Evolutionary conservation across 2,113 vertebrate species (phyloP).

Genomic region (Trogon surrucura): DNA sequence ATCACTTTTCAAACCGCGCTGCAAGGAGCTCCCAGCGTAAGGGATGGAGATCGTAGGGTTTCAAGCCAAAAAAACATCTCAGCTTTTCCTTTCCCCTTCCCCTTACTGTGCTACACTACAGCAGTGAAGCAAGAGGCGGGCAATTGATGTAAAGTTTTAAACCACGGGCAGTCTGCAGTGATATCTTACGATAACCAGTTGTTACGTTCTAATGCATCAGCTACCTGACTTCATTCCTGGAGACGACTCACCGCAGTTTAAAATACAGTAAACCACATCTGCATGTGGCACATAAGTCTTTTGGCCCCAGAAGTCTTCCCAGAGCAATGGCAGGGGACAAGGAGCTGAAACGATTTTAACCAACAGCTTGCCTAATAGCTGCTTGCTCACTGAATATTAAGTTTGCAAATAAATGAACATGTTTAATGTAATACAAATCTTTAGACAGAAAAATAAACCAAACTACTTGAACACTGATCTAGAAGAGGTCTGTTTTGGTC

Average conservation of each 20-base stretch:
- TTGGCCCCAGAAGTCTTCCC: neutral
- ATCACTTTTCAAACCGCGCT: neutral
- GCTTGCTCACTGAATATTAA: neutral
- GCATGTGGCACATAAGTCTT: neutral
- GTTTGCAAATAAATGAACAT: neutral
- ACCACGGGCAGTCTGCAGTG: neutral
- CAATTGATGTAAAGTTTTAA: neutral
- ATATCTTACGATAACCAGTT: neutral
- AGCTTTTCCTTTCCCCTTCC: neutral
- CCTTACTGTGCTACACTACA: neutral
- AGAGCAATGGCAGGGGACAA: neutral
- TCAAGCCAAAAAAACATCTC: neutral
- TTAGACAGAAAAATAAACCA: neutral
- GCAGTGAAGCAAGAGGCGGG: neutral
- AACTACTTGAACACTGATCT: neutral
- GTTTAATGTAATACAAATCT: neutral
- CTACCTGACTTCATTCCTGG: neutral
- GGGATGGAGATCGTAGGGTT: neutral
- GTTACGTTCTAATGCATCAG: neutral
- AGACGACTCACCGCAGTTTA: neutral
- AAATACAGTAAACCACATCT: conserved; percentile 9
- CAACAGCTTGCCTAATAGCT: neutral
- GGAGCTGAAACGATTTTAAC: neutral
- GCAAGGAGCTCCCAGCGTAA: fast-evolving
- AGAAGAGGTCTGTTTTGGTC: neutral